Evolutionary conservation across 2,888 invertebrate genomes (phyloP), one percentile per base, ranked within the genome.

Genomic region (Drosophila basisetae): DNA sequence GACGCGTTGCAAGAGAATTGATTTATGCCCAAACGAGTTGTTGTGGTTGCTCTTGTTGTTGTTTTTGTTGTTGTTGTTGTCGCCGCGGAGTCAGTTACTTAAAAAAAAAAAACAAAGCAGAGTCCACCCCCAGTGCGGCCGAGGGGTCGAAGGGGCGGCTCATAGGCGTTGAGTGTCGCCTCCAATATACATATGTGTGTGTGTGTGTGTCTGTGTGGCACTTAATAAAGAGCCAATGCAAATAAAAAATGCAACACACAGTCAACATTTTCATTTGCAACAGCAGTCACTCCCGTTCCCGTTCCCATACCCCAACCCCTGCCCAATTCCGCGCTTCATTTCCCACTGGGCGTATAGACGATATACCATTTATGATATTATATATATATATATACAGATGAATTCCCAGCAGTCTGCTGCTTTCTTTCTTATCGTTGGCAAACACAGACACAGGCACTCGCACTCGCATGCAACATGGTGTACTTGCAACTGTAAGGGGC

Each of bases 1-100:
- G 47, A 66, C 59, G 65, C 43, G 68, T 49, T 73, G 86, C 84
- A 58, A 66, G 68, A 70, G 87, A 83, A 81, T 87, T 89, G 90
- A 85, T 85, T 85, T 85, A 85, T 88, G 90, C 68, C 76, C 65
- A 73, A 77, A 68, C 60, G 74, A 60, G 78, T 70, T 73, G 70
- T 47, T 54, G 28, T 35, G 13, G 22, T 54, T 35, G 16, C 4
- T 22, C 4, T 16, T 33, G 73, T 66, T 73, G 65, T 67, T 69
- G 68, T 67, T 50, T 4, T 30, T 50, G 16, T 18, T 50, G 10
- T 50, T 50, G 30, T 50, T 50, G 10, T 52, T 11, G n/a, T 52
- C 72, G 56, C 70, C 61, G 28, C 50, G 47, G 39, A 61, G 53
- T 62, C 71, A 62, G 55, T 70, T 56, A 43, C 43, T 53, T 61